phyloP scores from a whole-genome alignment of 2,888 invertebrate species.

The Drosophila nigricruria region DNA sequence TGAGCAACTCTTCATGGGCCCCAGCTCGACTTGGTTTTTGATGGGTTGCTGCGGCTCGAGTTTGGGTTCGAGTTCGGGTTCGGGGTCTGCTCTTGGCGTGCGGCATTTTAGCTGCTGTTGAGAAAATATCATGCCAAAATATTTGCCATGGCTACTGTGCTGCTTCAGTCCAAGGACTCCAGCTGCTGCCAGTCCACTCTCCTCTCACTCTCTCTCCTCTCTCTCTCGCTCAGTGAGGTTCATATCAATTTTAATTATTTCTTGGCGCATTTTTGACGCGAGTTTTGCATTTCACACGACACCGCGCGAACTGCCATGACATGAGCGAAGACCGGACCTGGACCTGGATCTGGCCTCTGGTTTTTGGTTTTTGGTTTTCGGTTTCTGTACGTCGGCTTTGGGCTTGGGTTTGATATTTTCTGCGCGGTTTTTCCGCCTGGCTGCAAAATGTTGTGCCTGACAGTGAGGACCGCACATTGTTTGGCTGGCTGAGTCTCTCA shows the following conservation, averaged over 20 bases:
- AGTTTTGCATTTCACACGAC: constrained; percentile 69
- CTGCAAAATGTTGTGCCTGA: constrained; percentile 16
- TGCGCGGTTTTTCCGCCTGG: constrained; percentile 40
- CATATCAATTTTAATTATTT: constrained; percentile 79
- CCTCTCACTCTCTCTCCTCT: not conserved
- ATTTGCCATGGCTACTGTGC: constrained; percentile 48
- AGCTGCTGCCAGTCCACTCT: not conserved
- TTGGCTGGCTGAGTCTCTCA: constrained; percentile 20
- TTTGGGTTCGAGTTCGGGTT: constrained; percentile 4
- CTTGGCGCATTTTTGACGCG: constrained; percentile 62
- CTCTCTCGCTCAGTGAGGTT: not conserved
- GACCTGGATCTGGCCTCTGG: not conserved
- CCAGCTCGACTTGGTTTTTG: constrained; percentile 9
- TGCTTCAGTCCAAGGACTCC: constrained; percentile 2
- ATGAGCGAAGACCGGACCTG: not conserved
- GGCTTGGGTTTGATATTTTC: constrained; percentile 11
- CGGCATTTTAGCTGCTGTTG: constrained; percentile 64
- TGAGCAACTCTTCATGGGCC: constrained; percentile 42
- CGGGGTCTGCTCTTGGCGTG: constrained; percentile 48
- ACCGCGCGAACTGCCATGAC: constrained; percentile 28
- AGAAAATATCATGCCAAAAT: constrained; percentile 65
- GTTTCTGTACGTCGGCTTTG: not conserved
- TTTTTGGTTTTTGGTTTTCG: not conserved
- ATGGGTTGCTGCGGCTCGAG: not conserved
- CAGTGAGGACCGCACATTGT: constrained; percentile 8